A percentile compares a stretch with the other conserved stretches of the same genome.
These are phyloP conservation scores for Frankliniella fusca DNA, from an alignment of 2,888 invertebrate genomes.

Conservation along the genomic window DNA sequence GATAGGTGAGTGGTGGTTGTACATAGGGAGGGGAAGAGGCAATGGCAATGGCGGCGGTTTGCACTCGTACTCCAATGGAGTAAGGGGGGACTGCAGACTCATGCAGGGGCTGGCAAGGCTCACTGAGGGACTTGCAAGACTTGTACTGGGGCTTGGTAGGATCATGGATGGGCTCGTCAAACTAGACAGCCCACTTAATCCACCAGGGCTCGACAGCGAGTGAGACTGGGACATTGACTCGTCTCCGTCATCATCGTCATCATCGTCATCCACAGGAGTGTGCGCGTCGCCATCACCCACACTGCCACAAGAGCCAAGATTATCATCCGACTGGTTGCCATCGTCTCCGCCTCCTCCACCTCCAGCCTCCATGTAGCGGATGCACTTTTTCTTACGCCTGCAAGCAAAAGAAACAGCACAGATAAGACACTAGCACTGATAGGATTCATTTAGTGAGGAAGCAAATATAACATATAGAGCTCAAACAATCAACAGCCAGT, in stretches of 20 bases:
- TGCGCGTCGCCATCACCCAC: constrained; percentile 68
- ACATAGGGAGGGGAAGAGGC: constrained; percentile 48
- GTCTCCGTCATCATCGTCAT: constrained; percentile 53
- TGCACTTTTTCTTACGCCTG: constrained; percentile 97
- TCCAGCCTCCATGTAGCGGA: constrained; percentile 84
- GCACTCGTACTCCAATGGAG: constrained; percentile 48
- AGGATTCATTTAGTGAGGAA: background rate
- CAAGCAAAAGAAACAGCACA: constrained; percentile 43
- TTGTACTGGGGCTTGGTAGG: constrained; percentile 73
- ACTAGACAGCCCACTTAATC: constrained; percentile 63
- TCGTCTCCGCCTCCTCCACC: constrained; percentile 62
- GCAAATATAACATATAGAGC: background rate
- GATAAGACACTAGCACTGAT: constrained; percentile 27
- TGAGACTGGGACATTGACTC: constrained; percentile 51
- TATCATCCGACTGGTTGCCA: constrained; percentile 65
- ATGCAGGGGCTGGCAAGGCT: constrained; percentile 58
- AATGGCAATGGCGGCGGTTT: constrained; percentile 45
- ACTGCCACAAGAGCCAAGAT: constrained; percentile 75
- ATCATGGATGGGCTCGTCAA: constrained; percentile 67
- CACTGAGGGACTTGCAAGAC: constrained; percentile 61
- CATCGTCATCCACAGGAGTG: constrained; percentile 64
- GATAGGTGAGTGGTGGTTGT: constrained; percentile 49
- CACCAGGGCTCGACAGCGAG: constrained; percentile 57
- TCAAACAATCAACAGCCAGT: constrained; percentile 35
- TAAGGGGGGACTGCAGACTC: constrained; percentile 49